A percentile compares a stretch with the other conserved stretches of the same genome.
These are phyloP conservation scores for Alviniconcha strummeri DNA, from an alignment of 2,888 invertebrate species.

Conservation along the genomic window DNA sequence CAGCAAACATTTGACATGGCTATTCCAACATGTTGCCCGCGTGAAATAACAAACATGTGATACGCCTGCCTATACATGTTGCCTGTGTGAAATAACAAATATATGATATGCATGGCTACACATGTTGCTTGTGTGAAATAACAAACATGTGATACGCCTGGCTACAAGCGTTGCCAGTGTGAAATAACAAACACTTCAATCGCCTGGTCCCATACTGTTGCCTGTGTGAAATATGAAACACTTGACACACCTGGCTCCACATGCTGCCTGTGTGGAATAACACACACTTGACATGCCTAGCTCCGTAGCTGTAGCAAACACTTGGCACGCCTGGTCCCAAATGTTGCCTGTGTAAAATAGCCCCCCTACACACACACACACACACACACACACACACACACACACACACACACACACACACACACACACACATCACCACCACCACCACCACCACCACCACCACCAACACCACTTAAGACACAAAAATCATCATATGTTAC, in stretches of 20 bases:
- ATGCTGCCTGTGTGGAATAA: too few species aligned
- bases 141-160: conserved; percentile 64
- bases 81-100: too few species aligned
- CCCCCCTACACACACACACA: too few species aligned
- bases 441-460: background rate
- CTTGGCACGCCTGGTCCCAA: conserved; percentile 62
- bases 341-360: conserved; percentile 75
- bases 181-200: conserved; percentile 54
- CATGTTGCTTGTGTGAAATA: conserved; percentile 77
- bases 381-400: too few species aligned
- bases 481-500: background rate
- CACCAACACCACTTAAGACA: background rate
- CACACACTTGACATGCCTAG: too few species aligned
- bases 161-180: conserved; percentile 77
- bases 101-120: conserved; percentile 72
- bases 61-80: too few species aligned
- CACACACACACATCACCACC: too few species aligned
- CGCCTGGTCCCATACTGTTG: conserved; percentile 73
- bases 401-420: too few species aligned
- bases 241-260: too few species aligned
- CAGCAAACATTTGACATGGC: conserved; percentile 62
- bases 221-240: conserved; percentile 75
- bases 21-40: conserved; percentile 78
- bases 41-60: conserved; percentile 1
- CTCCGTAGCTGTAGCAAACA: conserved; percentile 65